These are phyloP conservation scores for Mya arenaria DNA, from an alignment of 1,140 invertebrate genomes.

Conservation along the genomic window DNA sequence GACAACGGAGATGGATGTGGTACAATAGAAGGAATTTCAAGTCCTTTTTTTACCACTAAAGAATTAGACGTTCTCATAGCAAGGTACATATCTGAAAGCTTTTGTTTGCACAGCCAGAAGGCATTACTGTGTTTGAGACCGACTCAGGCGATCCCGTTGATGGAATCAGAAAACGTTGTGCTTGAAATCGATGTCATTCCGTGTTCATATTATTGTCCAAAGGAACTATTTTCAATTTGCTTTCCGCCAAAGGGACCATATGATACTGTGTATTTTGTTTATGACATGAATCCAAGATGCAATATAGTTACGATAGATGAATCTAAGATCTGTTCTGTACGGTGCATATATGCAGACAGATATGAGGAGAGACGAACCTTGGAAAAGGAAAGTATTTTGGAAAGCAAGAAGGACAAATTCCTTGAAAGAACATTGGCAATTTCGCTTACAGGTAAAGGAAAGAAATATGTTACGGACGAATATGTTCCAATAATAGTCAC, in stretches of 20 bases:
- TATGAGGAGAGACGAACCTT: background rate
- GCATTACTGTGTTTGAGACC: slow-evolving; percentile 5
- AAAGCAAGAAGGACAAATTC: background rate
- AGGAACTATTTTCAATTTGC: background rate
- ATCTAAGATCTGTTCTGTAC: too few species aligned
- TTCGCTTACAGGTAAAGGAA: slow-evolving; percentile 12
- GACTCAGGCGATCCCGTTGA: slow-evolving; percentile 4
- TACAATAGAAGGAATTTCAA: slow-evolving; percentile 4
- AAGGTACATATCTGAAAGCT: background rate
- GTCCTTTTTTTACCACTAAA: background rate
- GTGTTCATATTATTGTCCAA: background rate
- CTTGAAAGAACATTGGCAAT: background rate
- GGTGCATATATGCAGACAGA: background rate
- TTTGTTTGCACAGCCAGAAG: slow-evolving; percentile 2
- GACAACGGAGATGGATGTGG: background rate
- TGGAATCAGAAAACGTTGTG: background rate
- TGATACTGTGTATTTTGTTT: background rate
- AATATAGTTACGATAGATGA: background rate
- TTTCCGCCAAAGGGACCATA: slow-evolving; percentile 28
- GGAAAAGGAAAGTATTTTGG: background rate
- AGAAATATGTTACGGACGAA: slow-evolving; percentile 29
- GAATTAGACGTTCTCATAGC: slow-evolving; percentile 32
- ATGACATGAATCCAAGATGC: background rate
- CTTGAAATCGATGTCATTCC: slow-evolving; percentile 32
- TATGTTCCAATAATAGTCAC: slow-evolving; percentile 11